These are phyloP conservation scores for Catajapyx aquilonaris DNA, from an alignment of 1,140 invertebrate species.

Conservation along the genomic window DNA sequence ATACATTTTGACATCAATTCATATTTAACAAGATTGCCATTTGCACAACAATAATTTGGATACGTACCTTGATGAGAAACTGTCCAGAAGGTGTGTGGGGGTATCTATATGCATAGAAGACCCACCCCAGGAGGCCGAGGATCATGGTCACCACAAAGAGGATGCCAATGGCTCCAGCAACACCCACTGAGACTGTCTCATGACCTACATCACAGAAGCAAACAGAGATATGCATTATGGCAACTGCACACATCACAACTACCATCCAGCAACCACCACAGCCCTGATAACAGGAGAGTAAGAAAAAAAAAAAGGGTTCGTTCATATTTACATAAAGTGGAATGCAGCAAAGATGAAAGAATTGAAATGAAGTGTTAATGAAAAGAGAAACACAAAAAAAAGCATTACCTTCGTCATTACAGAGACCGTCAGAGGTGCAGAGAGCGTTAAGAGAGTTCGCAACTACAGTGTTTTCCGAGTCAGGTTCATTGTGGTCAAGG, in stretches of 20 bases:
- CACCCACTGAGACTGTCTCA: slow-evolving; percentile 12
- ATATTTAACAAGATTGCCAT: slow-evolving; percentile 3
- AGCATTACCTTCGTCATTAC: slow-evolving; percentile 2
- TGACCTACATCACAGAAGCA: too few species aligned
- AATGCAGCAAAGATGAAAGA: slow-evolving; percentile 1
- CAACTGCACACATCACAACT: too few species aligned
- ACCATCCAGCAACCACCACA: too few species aligned
- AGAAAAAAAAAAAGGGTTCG: slow-evolving; percentile 3
- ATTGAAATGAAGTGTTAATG: too few species aligned
- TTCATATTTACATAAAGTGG: slow-evolving; percentile 2
- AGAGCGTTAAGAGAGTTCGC: not conserved
- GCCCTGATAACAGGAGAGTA: too few species aligned
- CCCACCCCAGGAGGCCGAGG: slow-evolving; percentile 42
- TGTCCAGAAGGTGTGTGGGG: slow-evolving; percentile 88
- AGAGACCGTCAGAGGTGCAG: not conserved
- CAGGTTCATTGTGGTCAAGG: too few species aligned
- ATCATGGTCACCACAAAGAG: slow-evolving; percentile 36
- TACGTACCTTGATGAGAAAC: slow-evolving; percentile 77
- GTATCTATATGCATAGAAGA: slow-evolving; percentile 83
- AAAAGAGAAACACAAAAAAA: too few species aligned
- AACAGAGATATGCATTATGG: too few species aligned
- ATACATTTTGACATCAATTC: too few species aligned
- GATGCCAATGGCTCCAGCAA: slow-evolving; percentile 42
- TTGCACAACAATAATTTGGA: slow-evolving; percentile 5
- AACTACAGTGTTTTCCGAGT: too few species aligned